A percentile compares a stretch with the other conserved stretches of the same genome.
Evolutionary conservation across 2,888 invertebrate species (phyloP).

Genomic region (Spilosoma lubricipeda): DNA sequence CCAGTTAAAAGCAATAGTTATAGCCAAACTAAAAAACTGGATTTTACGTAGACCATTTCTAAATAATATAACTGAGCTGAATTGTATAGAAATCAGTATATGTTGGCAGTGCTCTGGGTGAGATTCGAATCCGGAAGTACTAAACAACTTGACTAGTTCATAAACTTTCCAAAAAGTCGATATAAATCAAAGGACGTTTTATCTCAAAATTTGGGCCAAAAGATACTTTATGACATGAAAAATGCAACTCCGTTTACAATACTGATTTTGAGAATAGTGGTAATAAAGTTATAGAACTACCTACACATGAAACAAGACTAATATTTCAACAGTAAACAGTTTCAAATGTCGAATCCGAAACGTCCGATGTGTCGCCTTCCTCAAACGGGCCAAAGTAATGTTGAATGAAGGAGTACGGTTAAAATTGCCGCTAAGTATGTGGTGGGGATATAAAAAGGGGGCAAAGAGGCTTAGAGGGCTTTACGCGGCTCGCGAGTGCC

Average conservation of each 20-base stretch:
- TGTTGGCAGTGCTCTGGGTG: too few relatives aligned
- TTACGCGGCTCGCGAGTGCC: slow-evolving; percentile 70
- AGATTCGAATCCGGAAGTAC: too few relatives aligned
- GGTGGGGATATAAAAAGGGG: slow-evolving; percentile 77
- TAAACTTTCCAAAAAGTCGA: background rate
- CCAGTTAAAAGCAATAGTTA: too few relatives aligned
- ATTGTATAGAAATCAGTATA: too few relatives aligned
- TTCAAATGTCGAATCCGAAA: slow-evolving; percentile 47
- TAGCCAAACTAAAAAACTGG: too few relatives aligned
- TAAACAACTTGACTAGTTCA: too few relatives aligned
- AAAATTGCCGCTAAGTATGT: slow-evolving; percentile 82
- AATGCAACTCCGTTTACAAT: slow-evolving; percentile 23
- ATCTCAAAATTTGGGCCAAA: background rate
- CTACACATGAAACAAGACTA: slow-evolving; percentile 50
- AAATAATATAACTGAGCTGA: background rate
- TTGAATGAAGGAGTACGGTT: slow-evolving; percentile 69
- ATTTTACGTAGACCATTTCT: too few relatives aligned
- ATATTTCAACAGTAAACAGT: slow-evolving; percentile 54
- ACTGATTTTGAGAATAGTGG: slow-evolving; percentile 31
- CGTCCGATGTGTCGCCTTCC: slow-evolving; percentile 31
- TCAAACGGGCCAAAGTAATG: slow-evolving; percentile 60
- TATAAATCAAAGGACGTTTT: background rate
- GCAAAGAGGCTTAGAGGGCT: slow-evolving; percentile 79
- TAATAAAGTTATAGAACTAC: slow-evolving; percentile 40
- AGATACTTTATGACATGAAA: slow-evolving; percentile 11